Evolutionary conservation across 2,797 vertebrate genomes (phyloP).

Genomic region (Enteromius radiatus): DNA sequence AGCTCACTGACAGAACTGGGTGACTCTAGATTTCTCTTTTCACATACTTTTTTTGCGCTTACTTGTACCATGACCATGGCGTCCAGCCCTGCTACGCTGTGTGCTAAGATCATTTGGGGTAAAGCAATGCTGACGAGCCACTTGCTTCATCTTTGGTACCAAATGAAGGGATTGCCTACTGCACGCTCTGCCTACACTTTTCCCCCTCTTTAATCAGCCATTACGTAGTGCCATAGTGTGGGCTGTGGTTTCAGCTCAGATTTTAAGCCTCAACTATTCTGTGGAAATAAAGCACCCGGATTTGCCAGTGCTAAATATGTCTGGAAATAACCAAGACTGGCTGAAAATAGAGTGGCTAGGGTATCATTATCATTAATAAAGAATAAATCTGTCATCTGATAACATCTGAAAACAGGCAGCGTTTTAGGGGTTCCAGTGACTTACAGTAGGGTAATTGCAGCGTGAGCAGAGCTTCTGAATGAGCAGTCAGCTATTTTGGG

Average conservation of each 20-base stretch:
- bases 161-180: slow-evolving; percentile 71
- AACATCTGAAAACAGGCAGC: slow-evolving; percentile 68
- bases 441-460: slow-evolving; percentile 48
- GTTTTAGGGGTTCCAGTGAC: slow-evolving; percentile 65
- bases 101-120: slow-evolving; percentile 39
- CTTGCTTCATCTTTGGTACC: slow-evolving; percentile 40
- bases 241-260: slow-evolving; percentile 78
- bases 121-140: slow-evolving; percentile 22
- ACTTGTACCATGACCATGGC: background rate
- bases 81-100: background rate
- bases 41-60: background rate
- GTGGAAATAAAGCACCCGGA: slow-evolving; percentile 76
- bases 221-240: slow-evolving; percentile 78
- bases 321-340: slow-evolving; percentile 74
- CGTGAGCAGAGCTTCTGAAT: slow-evolving; percentile 58
- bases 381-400: slow-evolving; percentile 78
- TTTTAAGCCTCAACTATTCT: slow-evolving; percentile 74
- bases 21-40: slow-evolving; percentile 8
- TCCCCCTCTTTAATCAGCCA: slow-evolving; percentile 72
- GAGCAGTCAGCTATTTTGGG: slow-evolving; percentile 48
- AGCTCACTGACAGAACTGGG: slow-evolving; percentile 1
- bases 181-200: slow-evolving; percentile 72
- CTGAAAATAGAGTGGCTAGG: slow-evolving; percentile 79
- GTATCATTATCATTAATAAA: slow-evolving; percentile 84
- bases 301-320: slow-evolving; percentile 82